phyloP scores from a whole-genome alignment of 2,888 invertebrate genomes.

The Scaptomyza polygonia region DNA sequence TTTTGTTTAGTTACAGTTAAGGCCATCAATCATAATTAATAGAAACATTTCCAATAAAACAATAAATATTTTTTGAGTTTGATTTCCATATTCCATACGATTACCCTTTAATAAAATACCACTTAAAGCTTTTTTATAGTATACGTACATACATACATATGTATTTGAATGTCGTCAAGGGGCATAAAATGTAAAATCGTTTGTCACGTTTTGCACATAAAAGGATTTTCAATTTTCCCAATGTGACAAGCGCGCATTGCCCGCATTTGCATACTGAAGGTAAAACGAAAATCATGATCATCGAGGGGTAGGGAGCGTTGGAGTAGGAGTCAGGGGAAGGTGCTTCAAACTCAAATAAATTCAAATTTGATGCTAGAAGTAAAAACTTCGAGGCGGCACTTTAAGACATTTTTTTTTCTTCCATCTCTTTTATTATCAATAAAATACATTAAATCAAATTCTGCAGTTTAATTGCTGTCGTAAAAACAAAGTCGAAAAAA shows the following conservation, averaged over 20 bases:
- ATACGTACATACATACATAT: not conserved
- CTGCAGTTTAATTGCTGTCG: slow-evolving; percentile 73
- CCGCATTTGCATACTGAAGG: slow-evolving; percentile 65
- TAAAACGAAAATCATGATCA: slow-evolving; percentile 13
- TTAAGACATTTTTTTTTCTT: slow-evolving; percentile 46
- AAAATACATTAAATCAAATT: slow-evolving; percentile 79
- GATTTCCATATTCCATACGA: not conserved
- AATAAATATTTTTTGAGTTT: no score
- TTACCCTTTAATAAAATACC: slow-evolving; percentile 18
- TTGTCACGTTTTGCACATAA: slow-evolving; percentile 77
- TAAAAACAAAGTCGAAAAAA: slow-evolving; percentile 56
- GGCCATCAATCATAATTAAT: no score
- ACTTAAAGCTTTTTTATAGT: slow-evolving; percentile 45
- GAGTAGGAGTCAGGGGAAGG: not conserved
- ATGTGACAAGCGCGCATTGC: slow-evolving; percentile 65
- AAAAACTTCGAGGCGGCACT: slow-evolving; percentile 42
- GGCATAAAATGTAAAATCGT: slow-evolving; percentile 67
- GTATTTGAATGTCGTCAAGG: slow-evolving; percentile 18
- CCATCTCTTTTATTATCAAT: slow-evolving; percentile 69
- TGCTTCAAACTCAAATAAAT: slow-evolving; percentile 55
- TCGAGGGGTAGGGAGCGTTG: not conserved
- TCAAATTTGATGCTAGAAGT: slow-evolving; percentile 60
- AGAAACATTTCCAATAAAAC: no score
- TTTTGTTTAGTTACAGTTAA: no score
- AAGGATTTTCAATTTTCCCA: slow-evolving; percentile 77